These are phyloP conservation scores for Mus pahari DNA, from an alignment of 2,113 vertebrate genomes.

Conservation along the genomic window DNA sequence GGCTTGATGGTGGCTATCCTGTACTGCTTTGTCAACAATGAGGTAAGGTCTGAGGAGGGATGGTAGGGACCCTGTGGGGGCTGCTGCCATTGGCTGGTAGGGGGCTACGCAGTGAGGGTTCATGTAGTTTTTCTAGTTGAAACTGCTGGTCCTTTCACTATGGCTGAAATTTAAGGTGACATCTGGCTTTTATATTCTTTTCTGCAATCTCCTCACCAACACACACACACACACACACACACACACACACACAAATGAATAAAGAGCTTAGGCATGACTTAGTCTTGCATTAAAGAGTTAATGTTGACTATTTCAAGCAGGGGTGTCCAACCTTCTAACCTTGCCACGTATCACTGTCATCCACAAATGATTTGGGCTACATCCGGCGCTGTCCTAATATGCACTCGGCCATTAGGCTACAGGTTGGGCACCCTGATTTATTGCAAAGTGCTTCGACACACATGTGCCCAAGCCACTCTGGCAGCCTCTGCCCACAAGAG, in stretches of 20 bases:
- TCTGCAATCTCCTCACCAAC: background rate
- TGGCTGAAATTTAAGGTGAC: background rate
- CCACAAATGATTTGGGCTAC: background rate
- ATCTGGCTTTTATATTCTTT: background rate
- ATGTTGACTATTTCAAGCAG: background rate
- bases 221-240: background rate
- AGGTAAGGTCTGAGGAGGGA: conserved; percentile 87
- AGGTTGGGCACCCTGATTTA: background rate
- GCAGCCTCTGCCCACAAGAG: conserved; percentile 40
- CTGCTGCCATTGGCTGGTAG: background rate
- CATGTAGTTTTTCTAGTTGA: background rate
- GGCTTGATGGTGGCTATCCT: conserved; percentile 93
- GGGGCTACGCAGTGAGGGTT: background rate
- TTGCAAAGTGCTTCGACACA: background rate
- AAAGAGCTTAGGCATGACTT: background rate
- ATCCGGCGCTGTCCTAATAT: background rate
- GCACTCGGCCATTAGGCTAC: background rate
- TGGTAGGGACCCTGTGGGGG: background rate
- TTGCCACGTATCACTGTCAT: background rate
- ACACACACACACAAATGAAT: background rate
- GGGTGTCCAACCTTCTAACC: background rate
- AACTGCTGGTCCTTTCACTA: background rate
- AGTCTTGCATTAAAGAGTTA: background rate
- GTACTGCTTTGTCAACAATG: conserved; percentile 94
- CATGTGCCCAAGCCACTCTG: background rate